A percentile compares a stretch with the other conserved stretches of the same genome.
Conservation (phyloP, 2,888 invertebrate genomes). For the Agriopis marginaria region DNA sequence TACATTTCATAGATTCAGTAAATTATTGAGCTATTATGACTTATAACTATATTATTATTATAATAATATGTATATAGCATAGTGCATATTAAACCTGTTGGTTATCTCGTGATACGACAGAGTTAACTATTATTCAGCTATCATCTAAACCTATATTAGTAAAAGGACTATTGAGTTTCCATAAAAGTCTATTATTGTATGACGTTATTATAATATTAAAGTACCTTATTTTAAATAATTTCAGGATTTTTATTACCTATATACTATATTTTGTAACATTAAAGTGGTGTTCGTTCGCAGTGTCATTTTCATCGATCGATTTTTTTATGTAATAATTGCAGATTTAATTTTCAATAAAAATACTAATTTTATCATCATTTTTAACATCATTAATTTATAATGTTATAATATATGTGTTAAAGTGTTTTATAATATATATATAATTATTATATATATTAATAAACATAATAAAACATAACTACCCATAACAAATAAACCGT, state of each 20-base stretch:
- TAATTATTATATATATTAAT: too few relatives aligned
- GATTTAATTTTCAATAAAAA: slow-evolving; percentile 26
- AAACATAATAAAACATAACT: too few relatives aligned
- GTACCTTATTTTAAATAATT: slow-evolving; percentile 72
- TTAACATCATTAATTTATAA: too few relatives aligned
- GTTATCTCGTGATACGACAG: slow-evolving; percentile 58
- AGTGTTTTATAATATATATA: too few relatives aligned
- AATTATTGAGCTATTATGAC: slow-evolving; percentile 82
- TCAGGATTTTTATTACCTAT: slow-evolving; percentile 77
- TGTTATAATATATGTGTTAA: too few relatives aligned
- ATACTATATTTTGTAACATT: slow-evolving; percentile 76
- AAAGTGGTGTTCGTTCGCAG: slow-evolving; percentile 83
- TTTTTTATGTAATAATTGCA: slow-evolving; percentile 60
- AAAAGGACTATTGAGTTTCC: slow-evolving; percentile 61
- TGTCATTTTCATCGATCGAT: slow-evolving; percentile 77
- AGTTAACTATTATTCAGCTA: slow-evolving; percentile 50
- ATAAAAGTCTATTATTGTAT: slow-evolving; percentile 80
- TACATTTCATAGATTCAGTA: slow-evolving; percentile 73
- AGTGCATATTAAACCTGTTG: slow-evolving; percentile 72
- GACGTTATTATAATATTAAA: slow-evolving; percentile 61
- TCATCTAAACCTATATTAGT: slow-evolving; percentile 58
- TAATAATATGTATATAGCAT: slow-evolving; percentile 66
- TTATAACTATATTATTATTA: slow-evolving; percentile 56
- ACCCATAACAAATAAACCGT: too few relatives aligned
- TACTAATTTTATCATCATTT: too few relatives aligned